Evolutionary conservation across 2,797 vertebrate genomes (phyloP), one percentile per base, ranked within the genome.

Genomic region (Spatula clypeata): DNA sequence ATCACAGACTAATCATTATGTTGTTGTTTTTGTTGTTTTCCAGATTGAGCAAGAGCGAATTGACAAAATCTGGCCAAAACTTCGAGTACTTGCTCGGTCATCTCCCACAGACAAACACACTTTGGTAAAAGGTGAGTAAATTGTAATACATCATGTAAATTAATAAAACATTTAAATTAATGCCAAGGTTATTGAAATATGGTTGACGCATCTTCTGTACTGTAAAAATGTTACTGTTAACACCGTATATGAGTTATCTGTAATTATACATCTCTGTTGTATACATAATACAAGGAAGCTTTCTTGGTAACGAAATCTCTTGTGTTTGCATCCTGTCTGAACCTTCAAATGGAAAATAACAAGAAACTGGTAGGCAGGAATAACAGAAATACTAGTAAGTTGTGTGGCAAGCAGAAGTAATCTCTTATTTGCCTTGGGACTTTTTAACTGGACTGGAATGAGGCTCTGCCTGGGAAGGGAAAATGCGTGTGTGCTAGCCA

Each of bases 31-130:
- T 53, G 44, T 45, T 96, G 40, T 75, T 70, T 31, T 95, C 32
- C 90, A 97, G 99, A 99, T 99, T 60, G 99, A 99, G 73, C 99
- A 99, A 97, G 99, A 99, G 93, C 97, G 99, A 38, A 99, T 99
- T 31, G 99, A 99, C 97, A 99, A 99, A 96, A 98, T 99, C 97
- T 99, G 99, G 99, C 99, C 99, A 45, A 99, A 99, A 95, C 98
- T 99, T 32, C 98, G 99, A 60, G 99, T 99, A 76, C 98, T 99
- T 11, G 99, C 99, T 85, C 98, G 99, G 83, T 99, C 98, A 13
- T 99, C 98, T 69, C 98, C 98, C 57, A 99, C 99, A 0, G 99
- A 99, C 98, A 99, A 99, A 90, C 99, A 99, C 92, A 99, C 99
- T 7, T 91, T 99, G 94, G 99, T 99, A 49, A 99, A 99, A 99